A percentile compares a stretch with the other conserved stretches of the same genome.
Evolutionary conservation across 2,113 vertebrate species (phyloP).

Genomic region (Ia io): DNA sequence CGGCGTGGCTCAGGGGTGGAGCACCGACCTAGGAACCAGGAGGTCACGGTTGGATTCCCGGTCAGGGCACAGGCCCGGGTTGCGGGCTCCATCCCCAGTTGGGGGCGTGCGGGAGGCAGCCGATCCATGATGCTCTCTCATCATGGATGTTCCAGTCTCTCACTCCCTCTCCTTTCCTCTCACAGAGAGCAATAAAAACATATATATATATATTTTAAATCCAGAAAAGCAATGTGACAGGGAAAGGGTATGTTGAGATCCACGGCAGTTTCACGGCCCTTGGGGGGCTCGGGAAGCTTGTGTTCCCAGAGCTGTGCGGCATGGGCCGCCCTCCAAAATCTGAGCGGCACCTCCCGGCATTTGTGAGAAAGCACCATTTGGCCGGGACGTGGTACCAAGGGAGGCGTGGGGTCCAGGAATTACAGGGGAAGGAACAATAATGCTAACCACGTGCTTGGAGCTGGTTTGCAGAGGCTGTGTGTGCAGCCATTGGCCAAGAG

Average conservation of each 20-base stretch:
- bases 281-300: background rate
- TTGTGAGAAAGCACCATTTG: conserved; percentile 52
- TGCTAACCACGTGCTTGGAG: conserved; percentile 18
- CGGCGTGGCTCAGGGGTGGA: too few relatives aligned
- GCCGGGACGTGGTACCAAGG: conserved; percentile 16
- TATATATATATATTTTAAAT: background rate
- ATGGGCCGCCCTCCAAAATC: background rate
- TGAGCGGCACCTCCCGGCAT: conserved; percentile 30
- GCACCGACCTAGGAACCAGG: too few relatives aligned
- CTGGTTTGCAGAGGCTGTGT: background rate
- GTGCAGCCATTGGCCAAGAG: conserved; percentile 26
- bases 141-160: too few relatives aligned
- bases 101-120: too few relatives aligned
- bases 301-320: background rate
- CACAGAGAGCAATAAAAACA: too few relatives aligned
- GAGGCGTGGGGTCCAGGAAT: conserved; percentile 9
- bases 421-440: conserved; percentile 17
- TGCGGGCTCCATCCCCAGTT: too few relatives aligned
- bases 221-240: background rate
- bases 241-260: background rate
- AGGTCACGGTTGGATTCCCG: too few relatives aligned
- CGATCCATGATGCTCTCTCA: too few relatives aligned
- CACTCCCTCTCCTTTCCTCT: too few relatives aligned
- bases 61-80: too few relatives aligned
- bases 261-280: background rate